These are phyloP conservation scores for Spermophilus dauricus DNA, from an alignment of 2,113 vertebrate genomes.

Conservation along the genomic window DNA sequence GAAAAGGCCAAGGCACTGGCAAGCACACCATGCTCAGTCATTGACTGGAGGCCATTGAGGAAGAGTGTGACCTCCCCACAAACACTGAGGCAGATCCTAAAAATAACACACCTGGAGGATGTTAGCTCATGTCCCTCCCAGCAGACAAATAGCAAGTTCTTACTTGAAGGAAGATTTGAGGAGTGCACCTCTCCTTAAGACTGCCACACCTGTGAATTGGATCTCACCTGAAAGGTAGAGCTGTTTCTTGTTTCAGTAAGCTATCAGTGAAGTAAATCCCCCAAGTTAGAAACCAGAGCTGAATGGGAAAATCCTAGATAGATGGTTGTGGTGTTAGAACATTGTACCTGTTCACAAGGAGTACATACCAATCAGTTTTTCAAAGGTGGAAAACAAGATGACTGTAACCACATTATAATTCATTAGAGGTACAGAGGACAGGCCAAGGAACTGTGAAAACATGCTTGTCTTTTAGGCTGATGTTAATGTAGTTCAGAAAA, in stretches of 20 bases:
- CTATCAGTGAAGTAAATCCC: neutral
- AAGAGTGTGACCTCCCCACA: neutral
- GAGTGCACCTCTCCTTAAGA: neutral
- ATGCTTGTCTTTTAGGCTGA: neutral
- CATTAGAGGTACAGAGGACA: neutral
- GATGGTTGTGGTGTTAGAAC: neutral
- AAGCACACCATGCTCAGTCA: neutral
- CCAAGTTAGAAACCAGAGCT: constrained; percentile 6
- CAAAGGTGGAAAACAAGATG: neutral
- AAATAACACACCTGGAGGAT: neutral
- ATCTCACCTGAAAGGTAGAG: neutral
- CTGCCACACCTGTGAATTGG: neutral
- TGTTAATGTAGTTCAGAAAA: neutral
- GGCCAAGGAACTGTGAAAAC: neutral
- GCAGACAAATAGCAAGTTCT: neutral
- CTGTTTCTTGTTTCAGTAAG: neutral
- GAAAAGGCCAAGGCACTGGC: neutral
- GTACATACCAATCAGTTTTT: neutral
- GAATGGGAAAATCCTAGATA: neutral
- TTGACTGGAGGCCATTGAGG: neutral
- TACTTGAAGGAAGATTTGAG: neutral
- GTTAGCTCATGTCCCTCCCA: neutral
- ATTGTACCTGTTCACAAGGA: neutral
- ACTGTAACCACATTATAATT: neutral
- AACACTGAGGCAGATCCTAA: neutral